Conservation (phyloP, 1,140 invertebrate species). For the Drosophila arizonae region DNA sequence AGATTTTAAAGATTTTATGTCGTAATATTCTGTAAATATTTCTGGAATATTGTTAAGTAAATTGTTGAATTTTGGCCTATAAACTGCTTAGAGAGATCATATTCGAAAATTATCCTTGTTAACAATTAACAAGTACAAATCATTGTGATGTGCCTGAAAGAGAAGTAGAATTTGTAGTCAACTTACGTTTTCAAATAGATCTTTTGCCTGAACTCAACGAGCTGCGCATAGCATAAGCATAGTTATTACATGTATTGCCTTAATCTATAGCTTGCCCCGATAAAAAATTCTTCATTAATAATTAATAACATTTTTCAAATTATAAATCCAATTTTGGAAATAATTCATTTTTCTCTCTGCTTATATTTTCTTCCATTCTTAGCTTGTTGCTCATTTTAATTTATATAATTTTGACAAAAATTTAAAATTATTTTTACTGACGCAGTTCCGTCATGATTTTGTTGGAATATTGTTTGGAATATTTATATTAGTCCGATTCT, state of each 20-base stretch:
- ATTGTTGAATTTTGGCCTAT: too few relatives aligned
- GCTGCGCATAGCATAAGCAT: neutral
- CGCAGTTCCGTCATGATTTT: neutral
- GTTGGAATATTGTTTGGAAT: neutral
- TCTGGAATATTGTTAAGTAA: too few relatives aligned
- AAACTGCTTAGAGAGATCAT: too few relatives aligned
- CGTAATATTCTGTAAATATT: too few relatives aligned
- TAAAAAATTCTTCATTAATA: neutral
- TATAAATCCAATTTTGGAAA: neutral
- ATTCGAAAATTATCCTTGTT: too few relatives aligned
- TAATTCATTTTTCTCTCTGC: neutral
- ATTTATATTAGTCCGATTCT: neutral
- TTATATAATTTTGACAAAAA: neutral
- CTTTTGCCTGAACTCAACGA: neutral
- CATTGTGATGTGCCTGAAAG: too few relatives aligned
- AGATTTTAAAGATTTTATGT: too few relatives aligned
- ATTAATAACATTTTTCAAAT: too few relatives aligned
- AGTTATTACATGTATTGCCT: conserved; percentile 18
- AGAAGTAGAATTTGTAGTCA: too few relatives aligned
- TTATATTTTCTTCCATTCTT: neutral
- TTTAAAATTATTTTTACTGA: neutral
- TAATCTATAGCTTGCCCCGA: conserved; percentile 24
- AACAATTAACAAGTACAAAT: too few relatives aligned
- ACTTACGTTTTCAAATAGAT: too few relatives aligned
- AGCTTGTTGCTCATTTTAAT: neutral